A percentile compares a stretch with the other conserved stretches of the same genome.
phyloP scores from a whole-genome alignment of 2,113 vertebrate genomes.

The Camarhynchus parvulus region DNA sequence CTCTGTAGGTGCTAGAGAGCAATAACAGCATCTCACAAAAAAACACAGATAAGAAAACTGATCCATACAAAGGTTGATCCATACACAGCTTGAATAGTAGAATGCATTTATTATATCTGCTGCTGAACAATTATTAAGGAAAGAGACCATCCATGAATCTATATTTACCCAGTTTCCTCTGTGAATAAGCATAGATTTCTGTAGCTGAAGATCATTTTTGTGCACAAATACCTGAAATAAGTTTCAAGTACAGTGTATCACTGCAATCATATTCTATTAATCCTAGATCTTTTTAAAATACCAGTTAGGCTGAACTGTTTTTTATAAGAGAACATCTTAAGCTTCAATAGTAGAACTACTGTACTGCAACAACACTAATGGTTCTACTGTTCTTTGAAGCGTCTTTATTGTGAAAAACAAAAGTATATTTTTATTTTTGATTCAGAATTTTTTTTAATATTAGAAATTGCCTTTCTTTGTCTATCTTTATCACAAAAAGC shows the following conservation, averaged over 20 bases:
- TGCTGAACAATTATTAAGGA: slow-evolving; percentile 4
- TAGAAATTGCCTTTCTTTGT: not conserved
- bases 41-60: not conserved
- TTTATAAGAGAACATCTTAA: not conserved
- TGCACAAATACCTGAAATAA: slow-evolving; percentile 19
- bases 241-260: not conserved
- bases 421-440: not conserved
- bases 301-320: not conserved
- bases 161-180: slow-evolving; percentile 4
- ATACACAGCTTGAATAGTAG: not conserved
- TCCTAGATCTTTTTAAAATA: not conserved
- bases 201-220: not conserved
- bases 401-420: not conserved
- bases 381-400: not conserved
- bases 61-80: not conserved
- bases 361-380: not conserved
- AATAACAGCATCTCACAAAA: not conserved
- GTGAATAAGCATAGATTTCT: slow-evolving; percentile 52
- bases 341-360: not conserved
- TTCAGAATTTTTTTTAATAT: not conserved
- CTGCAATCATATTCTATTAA: not conserved
- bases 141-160: slow-evolving; percentile 20
- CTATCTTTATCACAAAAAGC: not conserved
- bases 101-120: slow-evolving; percentile 6
- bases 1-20: not conserved